Evolutionary conservation across 2,113 vertebrate genomes (phyloP).

Genomic region (Cyrtonyx montezumae): DNA sequence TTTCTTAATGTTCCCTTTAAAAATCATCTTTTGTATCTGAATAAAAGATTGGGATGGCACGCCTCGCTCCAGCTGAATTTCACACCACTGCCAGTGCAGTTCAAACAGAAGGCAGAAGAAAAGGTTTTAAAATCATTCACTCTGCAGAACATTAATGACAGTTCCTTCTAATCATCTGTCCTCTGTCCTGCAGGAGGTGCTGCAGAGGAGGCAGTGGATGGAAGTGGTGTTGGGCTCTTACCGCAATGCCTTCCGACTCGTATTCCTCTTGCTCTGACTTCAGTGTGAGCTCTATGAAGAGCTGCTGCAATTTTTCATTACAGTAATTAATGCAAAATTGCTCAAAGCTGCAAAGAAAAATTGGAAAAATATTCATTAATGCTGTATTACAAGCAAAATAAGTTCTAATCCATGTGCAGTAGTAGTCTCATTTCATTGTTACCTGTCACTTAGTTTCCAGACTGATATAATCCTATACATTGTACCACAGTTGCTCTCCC

Average conservation of each 20-base stretch:
- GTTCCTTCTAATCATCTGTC: not conserved
- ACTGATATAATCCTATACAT: accelerated
- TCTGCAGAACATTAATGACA: not conserved
- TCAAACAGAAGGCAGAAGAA: not conserved
- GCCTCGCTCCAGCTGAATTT: not conserved
- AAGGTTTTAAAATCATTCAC: not conserved
- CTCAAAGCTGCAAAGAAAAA: slow-evolving; percentile 86
- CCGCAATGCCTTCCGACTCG: slow-evolving; percentile 96
- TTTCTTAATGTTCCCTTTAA: not conserved
- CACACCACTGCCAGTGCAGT: not conserved
- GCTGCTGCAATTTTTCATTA: slow-evolving; percentile 97
- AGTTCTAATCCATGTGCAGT: not conserved
- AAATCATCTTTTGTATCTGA: not conserved
- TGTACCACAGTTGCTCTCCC: not conserved
- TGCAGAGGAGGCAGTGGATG: not conserved
- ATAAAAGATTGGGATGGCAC: not conserved
- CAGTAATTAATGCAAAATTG: slow-evolving; percentile 99
- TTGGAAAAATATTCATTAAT: not conserved
- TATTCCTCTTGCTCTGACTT: slow-evolving; percentile 98
- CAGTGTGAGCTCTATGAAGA: slow-evolving; percentile 96
- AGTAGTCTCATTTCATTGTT: not conserved
- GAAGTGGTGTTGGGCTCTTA: slow-evolving; percentile 57
- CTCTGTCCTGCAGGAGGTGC: not conserved
- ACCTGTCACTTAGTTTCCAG: not conserved
- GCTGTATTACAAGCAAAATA: not conserved